Conservation (phyloP, 2,797 vertebrate genomes). For the Pangasius macronema region DNA sequence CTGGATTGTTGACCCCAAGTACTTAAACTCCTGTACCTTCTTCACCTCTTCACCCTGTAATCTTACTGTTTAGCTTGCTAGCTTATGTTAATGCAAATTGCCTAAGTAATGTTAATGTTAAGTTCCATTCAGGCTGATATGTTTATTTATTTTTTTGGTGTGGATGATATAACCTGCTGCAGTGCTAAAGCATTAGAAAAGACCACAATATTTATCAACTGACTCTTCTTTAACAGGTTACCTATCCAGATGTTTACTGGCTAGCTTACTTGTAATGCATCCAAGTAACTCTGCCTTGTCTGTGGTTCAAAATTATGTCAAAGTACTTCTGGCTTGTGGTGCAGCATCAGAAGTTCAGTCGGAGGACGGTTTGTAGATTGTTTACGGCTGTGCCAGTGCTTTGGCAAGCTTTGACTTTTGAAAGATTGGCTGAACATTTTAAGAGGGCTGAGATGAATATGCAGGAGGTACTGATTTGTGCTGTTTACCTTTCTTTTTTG, state of each 20-base stretch:
- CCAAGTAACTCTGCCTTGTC: neutral
- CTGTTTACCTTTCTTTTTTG: slow-evolving; percentile 91
- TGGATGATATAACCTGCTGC: neutral
- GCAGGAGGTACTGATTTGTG: neutral
- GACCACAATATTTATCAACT: neutral
- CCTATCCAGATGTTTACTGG: neutral
- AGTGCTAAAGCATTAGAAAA: neutral
- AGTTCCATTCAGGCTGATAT: neutral
- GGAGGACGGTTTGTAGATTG: neutral
- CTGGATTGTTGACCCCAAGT: too few species aligned
- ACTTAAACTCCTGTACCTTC: too few species aligned
- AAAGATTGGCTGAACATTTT: neutral
- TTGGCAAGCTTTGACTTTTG: neutral
- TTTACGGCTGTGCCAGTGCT: neutral
- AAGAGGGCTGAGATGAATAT: neutral
- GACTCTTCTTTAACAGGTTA: neutral
- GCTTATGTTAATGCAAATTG: neutral
- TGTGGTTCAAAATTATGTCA: neutral
- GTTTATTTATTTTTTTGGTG: too few species aligned
- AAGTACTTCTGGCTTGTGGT: neutral
- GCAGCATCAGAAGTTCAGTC: neutral
- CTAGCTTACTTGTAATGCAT: neutral
- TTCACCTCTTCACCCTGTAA: too few species aligned
- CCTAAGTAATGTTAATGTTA: neutral
- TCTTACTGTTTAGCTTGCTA: neutral